Percentiles rank a stretch among this genome's conserved stretches.
Conservation (phyloP, 2,113 vertebrate genomes). For the Phycodurus eques region DNA sequence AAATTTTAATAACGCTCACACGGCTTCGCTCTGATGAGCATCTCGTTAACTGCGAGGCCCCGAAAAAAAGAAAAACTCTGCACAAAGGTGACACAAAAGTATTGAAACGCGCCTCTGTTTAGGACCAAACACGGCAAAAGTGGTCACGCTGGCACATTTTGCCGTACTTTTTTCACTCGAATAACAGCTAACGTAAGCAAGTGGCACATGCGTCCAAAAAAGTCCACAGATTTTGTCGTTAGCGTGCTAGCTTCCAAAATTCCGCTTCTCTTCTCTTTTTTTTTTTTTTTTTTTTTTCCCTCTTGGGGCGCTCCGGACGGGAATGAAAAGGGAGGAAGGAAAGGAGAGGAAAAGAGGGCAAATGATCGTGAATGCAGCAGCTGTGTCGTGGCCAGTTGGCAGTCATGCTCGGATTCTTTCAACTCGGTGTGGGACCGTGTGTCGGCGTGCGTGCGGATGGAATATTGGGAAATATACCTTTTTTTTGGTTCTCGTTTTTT, state of each 20-base stretch:
- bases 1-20: neutral
- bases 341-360: neutral
- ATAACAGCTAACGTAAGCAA: too few relatives aligned
- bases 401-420: neutral
- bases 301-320: neutral
- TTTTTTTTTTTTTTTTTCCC: too few relatives aligned
- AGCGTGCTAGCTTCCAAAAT: neutral
- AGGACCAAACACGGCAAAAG: too few relatives aligned
- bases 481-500: too few relatives aligned
- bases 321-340: slow-evolving; percentile 4
- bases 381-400: neutral
- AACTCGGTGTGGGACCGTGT: neutral
- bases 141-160: too few relatives aligned
- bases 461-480: too few relatives aligned
- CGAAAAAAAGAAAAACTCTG: neutral
- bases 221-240: neutral
- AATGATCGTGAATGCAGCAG: slow-evolving; percentile 1
- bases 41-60: neutral
- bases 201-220: neutral
- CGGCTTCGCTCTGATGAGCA: neutral
- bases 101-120: too few relatives aligned
- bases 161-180: too few relatives aligned
- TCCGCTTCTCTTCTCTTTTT: too few relatives aligned
- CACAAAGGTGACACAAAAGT: too few relatives aligned
- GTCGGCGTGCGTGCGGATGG: neutral